Conservation (phyloP, 2,797 vertebrate genomes). For the Pterois miles region DNA sequence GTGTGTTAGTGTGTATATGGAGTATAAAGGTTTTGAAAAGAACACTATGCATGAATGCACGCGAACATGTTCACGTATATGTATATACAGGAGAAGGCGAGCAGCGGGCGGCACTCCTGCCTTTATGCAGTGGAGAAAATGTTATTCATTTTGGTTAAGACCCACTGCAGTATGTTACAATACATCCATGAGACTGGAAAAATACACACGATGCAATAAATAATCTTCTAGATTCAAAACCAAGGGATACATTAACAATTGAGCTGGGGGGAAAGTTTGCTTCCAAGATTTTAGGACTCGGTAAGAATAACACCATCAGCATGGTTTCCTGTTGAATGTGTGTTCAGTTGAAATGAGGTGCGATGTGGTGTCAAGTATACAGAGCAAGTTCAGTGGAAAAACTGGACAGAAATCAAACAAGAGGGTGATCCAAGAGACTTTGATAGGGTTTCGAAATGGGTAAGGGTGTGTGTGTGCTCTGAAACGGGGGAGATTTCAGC, state of each 20-base stretch:
- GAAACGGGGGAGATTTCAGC: slow-evolving; percentile 37
- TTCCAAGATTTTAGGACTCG: neutral
- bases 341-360: slow-evolving; percentile 11
- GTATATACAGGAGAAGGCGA: neutral
- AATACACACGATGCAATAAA: slow-evolving; percentile 21
- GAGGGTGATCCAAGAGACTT: slow-evolving; percentile 1
- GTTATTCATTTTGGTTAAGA: slow-evolving; percentile 53
- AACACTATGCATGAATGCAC: slow-evolving; percentile 3
- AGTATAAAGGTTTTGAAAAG: slow-evolving; percentile 1
- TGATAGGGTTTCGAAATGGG: slow-evolving; percentile 9
- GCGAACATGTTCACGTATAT: neutral
- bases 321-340: neutral
- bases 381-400: slow-evolving; percentile 23
- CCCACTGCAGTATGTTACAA: neutral
- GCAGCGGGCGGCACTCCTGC: neutral
- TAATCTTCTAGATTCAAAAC: slow-evolving; percentile 24
- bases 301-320: neutral
- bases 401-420: slow-evolving; percentile 32
- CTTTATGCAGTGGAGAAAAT: slow-evolving; percentile 24
- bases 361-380: slow-evolving; percentile 1
- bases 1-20: neutral
- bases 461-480: slow-evolving; percentile 8
- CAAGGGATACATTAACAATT: neutral
- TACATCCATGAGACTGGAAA: neutral
- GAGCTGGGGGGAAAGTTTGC: slow-evolving; percentile 2